Base-by-base conservation (phyloP, 2,113 vertebrate species). In the Triplophysa siluroides region DNA sequence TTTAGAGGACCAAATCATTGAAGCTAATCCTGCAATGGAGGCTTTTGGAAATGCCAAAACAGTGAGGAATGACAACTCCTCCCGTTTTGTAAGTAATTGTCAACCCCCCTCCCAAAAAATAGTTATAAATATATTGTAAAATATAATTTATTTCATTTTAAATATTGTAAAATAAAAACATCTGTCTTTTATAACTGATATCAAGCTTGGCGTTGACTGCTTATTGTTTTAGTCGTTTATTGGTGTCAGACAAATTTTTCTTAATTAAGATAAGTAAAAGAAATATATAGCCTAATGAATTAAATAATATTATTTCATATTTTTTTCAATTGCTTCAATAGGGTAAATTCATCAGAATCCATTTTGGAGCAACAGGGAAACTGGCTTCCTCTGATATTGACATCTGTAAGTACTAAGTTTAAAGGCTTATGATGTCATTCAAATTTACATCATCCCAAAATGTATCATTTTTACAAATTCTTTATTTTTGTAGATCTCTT, bases 311-410 rank as follows among this genome's bases (percentile, higher is more conserved):
- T 65, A 10, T 68, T 76, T 9, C 43, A 4, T 33, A 5, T 47
- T 23, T 78, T 3, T 23, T 13, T 29, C 23, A 8, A 62, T 33
- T 66, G 47, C 58, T n/a, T 58, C 13, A 12, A 33, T 78, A 98
- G 96, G 96, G 96, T 81, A 98, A 98, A 86, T 98, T 98, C 89
- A 98, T 98, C 82, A 92, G 96, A 82, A 98, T 98, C 88, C 96
- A 98, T 87, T 98, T 98, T 74, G 96, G 96, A 41, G 94, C 94
- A 10, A 94, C 95, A 0, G 97, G 96, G 74, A 98, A 98, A 89
- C 85, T 98, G 86, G 95, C 96, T 56, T 98, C 96, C 0, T 88
- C 96, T 24, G 95, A 96, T 83, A 95, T 97, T 38, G 96, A 98
- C 74, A 97, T 96, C 86, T 98, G 96, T 98, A 89, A 96, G 96